phyloP scores from a whole-genome alignment of 2,113 vertebrate species.

The Oenanthe oenanthe region DNA sequence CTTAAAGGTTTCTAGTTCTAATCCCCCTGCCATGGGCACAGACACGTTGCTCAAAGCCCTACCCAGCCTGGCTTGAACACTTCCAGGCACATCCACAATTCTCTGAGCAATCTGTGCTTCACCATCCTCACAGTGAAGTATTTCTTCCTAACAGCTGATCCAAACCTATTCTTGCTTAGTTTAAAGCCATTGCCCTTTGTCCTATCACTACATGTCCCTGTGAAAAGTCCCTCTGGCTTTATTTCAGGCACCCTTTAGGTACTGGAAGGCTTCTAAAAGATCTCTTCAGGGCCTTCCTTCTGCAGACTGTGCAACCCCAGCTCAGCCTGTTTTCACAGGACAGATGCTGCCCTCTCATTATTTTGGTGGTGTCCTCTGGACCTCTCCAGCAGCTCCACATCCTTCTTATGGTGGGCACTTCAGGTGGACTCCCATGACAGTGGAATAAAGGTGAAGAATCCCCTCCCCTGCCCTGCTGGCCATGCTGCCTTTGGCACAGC shows the following conservation, averaged over 20 bases:
- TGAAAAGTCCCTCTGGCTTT: neutral
- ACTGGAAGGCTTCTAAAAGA: neutral
- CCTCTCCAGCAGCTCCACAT: neutral
- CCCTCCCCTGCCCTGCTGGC: neutral
- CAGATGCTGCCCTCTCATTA: neutral
- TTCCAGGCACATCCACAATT: neutral
- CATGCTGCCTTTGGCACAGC: neutral
- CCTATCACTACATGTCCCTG: neutral
- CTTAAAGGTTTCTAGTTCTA: neutral
- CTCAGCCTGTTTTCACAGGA: neutral
- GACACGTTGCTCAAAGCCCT: neutral
- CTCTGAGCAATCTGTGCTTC: neutral
- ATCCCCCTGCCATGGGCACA: no score
- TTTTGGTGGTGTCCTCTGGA: neutral
- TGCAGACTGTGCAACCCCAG: neutral
- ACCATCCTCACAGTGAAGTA: neutral
- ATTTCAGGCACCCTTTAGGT: neutral
- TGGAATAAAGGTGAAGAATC: neutral
- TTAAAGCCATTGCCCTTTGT: neutral
- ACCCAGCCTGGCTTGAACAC: neutral
- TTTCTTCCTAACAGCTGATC: neutral
- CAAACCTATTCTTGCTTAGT: neutral
- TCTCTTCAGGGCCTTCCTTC: neutral
- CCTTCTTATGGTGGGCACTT: neutral
- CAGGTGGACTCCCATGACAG: no score